Percentiles rank a stretch among this genome's conserved stretches.
Conservation (phyloP, 2,797 vertebrate species). For the Mus minutoides region DNA sequence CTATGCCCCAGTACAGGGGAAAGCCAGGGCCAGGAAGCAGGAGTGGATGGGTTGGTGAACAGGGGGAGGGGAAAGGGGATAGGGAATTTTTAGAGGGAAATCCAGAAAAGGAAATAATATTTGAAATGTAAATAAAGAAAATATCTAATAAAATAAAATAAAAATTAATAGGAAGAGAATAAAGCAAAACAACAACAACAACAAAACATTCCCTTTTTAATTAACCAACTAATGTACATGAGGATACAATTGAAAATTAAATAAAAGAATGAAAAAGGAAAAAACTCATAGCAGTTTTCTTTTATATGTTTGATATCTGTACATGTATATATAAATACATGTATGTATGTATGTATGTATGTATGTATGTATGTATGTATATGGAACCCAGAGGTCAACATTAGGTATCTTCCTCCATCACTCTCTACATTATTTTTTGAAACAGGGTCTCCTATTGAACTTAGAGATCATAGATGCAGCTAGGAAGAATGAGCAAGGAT, state of each 20-base stretch:
- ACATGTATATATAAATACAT: neutral
- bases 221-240: slow-evolving; percentile 14
- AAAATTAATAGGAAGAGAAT: too few relatives aligned
- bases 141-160: too few relatives aligned
- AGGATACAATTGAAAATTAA: slow-evolving; percentile 37
- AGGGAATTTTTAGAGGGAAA: too few relatives aligned
- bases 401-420: neutral
- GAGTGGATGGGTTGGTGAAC: too few relatives aligned
- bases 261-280: neutral
- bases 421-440: neutral
- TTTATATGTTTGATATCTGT: neutral
- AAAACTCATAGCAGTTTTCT: neutral
- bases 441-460: neutral
- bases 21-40: too few relatives aligned
- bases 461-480: neutral
- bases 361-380: neutral
- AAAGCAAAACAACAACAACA: too few relatives aligned
- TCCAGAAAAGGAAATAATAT: too few relatives aligned
- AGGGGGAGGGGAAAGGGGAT: too few relatives aligned
- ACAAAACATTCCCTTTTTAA: slow-evolving; percentile 45
- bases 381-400: neutral
- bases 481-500: neutral
- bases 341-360: neutral
- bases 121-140: too few relatives aligned
- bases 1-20: too few relatives aligned